phyloP scores from a whole-genome alignment of 23 tunicate species.

The Botrylloides violaceus region DNA sequence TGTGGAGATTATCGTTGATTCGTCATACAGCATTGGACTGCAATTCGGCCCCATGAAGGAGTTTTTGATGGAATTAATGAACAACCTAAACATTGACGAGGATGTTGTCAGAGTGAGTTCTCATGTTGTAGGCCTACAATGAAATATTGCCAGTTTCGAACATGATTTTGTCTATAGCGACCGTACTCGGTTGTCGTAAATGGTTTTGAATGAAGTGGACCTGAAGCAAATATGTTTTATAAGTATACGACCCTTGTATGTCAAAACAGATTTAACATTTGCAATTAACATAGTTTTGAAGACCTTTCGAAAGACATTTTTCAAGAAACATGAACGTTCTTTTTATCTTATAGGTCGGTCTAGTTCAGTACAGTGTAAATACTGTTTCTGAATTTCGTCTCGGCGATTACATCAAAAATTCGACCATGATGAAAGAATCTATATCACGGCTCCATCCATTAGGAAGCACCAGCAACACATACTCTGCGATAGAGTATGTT shows the following conservation, averaged over 20 bases:
- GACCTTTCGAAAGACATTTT: too few relatives aligned
- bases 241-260: too few relatives aligned
- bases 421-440: constrained; percentile 11
- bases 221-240: too few relatives aligned
- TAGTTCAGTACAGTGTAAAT: constrained; percentile 26
- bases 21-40: constrained; percentile 37
- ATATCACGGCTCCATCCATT: constrained; percentile 15
- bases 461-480: constrained; percentile 38
- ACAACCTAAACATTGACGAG: constrained; percentile 27
- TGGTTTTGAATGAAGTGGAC: too few relatives aligned
- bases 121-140: too few relatives aligned
- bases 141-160: too few relatives aligned
- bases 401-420: constrained; percentile 8
- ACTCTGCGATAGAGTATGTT: constrained; percentile 20
- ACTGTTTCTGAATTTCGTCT: constrained; percentile 17
- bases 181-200: too few relatives aligned
- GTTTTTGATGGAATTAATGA: constrained; percentile 1
- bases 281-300: too few relatives aligned
- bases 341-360: too few relatives aligned
- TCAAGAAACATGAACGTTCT: too few relatives aligned
- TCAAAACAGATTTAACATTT: too few relatives aligned
- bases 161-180: too few relatives aligned
- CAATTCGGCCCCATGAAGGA: constrained; percentile 8
- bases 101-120: constrained; percentile 28
- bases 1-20: constrained; percentile 23